Evolutionary conservation across 2,888 invertebrate genomes (phyloP), one percentile per base, ranked within the genome.

Genomic region (Diabrotica balteata): DNA sequence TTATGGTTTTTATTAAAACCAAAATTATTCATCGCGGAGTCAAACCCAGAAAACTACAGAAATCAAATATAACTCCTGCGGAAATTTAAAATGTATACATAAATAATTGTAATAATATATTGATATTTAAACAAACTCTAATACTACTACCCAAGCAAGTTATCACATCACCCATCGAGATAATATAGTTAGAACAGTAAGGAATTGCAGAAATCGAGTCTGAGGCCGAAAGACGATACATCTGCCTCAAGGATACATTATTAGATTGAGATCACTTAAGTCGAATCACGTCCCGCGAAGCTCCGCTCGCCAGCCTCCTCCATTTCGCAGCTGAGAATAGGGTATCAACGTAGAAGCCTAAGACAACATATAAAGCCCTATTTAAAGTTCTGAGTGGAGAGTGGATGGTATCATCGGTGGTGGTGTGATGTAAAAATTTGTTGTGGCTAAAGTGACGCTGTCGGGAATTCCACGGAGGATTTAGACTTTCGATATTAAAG

Each of bases 221-320:
- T 11, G 9, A 57, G 44, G 32, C 55, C 47, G 8, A 17, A 54
- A 62, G 75, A 71, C 72, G 68, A 71, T 74, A 68, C 69, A 69
- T 73, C 67, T 68, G 72, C 60, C 67, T 71, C 68, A 69, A 75
- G 76, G 74, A 75, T 75, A 78, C 76, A 77, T 76, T 78, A 79
- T 79, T 78, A 79, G 79, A 79, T 78, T 78, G 73, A 67, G 73
- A 72, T 71, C 76, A 75, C 58, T 77, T 79, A 80, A 80, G 79
- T 79, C 79, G 72, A 69, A 76, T 78, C 80, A 80, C 80, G 80
- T 80, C 73, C 71, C 73, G 75, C 68, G 73, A 72, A 76, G 76
- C 78, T 80, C 76, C 77, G 76, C 74, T 77, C 77, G 77, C 76
- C 77, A 76, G 73, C 77, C 77, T 77, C 73, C 76, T 76, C 74